These are phyloP conservation scores for Melieria omissa DNA, from an alignment of 2,888 invertebrate species.

Conservation along the genomic window DNA sequence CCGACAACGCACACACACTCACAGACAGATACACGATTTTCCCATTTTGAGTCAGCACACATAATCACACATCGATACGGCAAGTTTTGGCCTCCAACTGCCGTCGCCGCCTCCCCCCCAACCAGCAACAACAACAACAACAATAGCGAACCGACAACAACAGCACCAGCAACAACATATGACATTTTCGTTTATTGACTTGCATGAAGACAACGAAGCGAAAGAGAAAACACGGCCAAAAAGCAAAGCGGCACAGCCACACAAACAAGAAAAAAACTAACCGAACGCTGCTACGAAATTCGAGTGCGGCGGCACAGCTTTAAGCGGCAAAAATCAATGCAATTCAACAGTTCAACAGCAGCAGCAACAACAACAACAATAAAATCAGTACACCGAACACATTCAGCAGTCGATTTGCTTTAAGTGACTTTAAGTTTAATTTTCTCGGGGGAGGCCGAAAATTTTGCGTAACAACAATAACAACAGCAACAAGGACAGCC, in stretches of 20 bases:
- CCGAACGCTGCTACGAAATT: slow-evolving; percentile 2
- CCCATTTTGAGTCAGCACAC: too few species aligned
- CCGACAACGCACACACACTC: neutral
- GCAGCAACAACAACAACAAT: neutral
- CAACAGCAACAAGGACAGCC: slow-evolving; percentile 5
- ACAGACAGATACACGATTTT: neutral
- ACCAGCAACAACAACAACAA: neutral
- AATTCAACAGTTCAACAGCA: slow-evolving; percentile 10
- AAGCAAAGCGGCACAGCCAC: neutral
- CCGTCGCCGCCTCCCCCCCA: too few species aligned
- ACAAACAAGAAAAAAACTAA: neutral
- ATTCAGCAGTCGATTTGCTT: too few species aligned
- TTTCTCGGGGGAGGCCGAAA: slow-evolving; percentile 7
- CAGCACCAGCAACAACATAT: slow-evolving; percentile 8
- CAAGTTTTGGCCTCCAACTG: too few species aligned
- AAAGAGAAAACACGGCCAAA: slow-evolving; percentile 21
- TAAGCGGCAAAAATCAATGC: slow-evolving; percentile 20
- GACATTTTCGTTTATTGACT: neutral
- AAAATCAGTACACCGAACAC: too few species aligned
- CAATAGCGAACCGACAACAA: slow-evolving; percentile 1
- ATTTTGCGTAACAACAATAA: neutral
- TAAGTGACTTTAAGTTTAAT: too few species aligned
- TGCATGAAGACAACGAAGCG: neutral
- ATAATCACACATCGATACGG: too few species aligned
- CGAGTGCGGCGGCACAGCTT: slow-evolving; percentile 25